Conservation (phyloP, 2,797 vertebrate species). For the Jordanella pulchra region DNA sequence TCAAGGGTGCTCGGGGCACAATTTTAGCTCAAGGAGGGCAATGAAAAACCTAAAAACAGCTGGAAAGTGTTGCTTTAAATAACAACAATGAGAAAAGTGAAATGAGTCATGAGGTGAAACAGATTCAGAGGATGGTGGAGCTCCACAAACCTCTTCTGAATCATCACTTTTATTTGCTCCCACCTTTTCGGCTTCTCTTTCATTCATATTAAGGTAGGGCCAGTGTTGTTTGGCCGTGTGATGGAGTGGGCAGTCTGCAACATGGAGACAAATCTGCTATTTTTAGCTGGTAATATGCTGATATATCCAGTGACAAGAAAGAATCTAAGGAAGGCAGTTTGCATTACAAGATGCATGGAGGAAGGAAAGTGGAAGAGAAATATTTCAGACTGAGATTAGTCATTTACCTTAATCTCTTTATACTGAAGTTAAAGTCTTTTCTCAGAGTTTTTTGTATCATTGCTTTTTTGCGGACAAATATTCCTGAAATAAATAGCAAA, state of each 20-base stretch:
- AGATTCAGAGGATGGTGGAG: constrained; percentile 8
- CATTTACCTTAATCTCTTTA: neutral
- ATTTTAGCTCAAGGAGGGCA: neutral
- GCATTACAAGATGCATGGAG: constrained; percentile 4
- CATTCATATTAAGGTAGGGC: constrained; percentile 26
- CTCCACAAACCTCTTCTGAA: constrained; percentile 8
- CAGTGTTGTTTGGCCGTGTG: constrained; percentile 31
- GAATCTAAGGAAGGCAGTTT: constrained; percentile 28
- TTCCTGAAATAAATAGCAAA: neutral
- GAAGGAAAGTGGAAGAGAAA: neutral
- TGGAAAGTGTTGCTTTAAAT: constrained; percentile 18
- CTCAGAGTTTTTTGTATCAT: neutral
- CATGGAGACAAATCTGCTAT: constrained; percentile 54
- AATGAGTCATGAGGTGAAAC: constrained; percentile 21
- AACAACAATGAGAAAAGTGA: constrained; percentile 22
- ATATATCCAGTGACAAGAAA: constrained; percentile 67
- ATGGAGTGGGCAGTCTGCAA: constrained; percentile 26
- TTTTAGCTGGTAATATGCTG: constrained; percentile 62
- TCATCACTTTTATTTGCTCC: constrained; percentile 38
- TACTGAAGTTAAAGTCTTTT: neutral
- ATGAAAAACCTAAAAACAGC: constrained; percentile 12
- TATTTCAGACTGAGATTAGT: neutral
- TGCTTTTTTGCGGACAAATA: neutral
- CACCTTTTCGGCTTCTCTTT: constrained; percentile 32
- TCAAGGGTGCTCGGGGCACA: neutral